These are phyloP conservation scores for Ameiurus melas DNA, from an alignment of 2,113 vertebrate species.

Conservation along the genomic window DNA sequence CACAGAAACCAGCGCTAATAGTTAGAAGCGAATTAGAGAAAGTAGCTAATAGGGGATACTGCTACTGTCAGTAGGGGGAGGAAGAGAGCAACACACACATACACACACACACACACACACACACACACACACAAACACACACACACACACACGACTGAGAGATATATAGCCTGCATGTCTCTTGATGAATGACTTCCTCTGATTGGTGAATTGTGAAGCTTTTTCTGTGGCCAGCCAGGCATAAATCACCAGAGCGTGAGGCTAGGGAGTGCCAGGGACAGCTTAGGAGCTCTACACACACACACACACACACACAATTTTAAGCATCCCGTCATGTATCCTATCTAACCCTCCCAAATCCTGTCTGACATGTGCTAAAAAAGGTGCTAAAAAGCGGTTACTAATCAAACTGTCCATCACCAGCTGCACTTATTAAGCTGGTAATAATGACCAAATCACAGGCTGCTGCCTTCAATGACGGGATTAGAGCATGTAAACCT, in stretches of 20 bases:
- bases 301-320: constrained; percentile 11
- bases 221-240: constrained; percentile 11
- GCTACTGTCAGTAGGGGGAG: constrained; percentile 16
- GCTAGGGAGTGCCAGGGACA: neutral
- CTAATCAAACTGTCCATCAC: constrained; percentile 41
- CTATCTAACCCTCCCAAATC: constrained; percentile 18
- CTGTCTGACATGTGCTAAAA: constrained; percentile 1
- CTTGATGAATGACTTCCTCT: constrained; percentile 39
- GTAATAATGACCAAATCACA: constrained; percentile 42
- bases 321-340: neutral
- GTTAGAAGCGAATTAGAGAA: neutral
- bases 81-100: constrained; percentile 25
- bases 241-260: constrained; percentile 40
- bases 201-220: constrained; percentile 45
- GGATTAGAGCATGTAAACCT: constrained; percentile 36
- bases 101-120: neutral
- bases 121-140: constrained; percentile 20
- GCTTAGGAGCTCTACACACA: constrained; percentile 15
- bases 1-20: neutral
- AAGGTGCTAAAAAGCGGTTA: neutral
- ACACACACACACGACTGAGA: neutral
- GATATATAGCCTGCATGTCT: constrained; percentile 11
- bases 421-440: constrained; percentile 23
- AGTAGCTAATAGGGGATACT: neutral
- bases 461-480: constrained; percentile 13